Base-by-base conservation (phyloP, 92 coral and sea anemone genomes). In the Parazoanthus swiftii region DNA sequence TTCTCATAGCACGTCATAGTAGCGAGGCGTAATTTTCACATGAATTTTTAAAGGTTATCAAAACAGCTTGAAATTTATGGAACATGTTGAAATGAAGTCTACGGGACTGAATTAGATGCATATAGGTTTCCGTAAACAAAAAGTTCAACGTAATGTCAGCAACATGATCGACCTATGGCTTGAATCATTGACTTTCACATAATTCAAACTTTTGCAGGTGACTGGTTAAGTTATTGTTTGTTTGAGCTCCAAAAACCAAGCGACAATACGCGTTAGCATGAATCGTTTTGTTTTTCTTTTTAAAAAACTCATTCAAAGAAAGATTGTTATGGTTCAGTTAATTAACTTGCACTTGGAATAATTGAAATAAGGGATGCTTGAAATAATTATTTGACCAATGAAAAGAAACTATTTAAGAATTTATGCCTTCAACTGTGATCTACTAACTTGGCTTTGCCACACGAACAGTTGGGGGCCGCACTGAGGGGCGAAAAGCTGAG, bases 341-440 rank as follows among this genome's bases (percentile, higher is more conserved):
- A 84, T 71, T 84, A 48, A 84, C 78, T 16, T 15, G 8, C 86
- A 10, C 87, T 71, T 71, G 43, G 87, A 9, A 13, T 6, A 29
- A 50, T 33, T 48, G 77, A n/a, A 50, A 70, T 42, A 46, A 71
- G 21, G 36, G 46, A 71, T 84, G 39, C 38, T 48, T 26, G 43
- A 50, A 26, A n/a, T 11, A 46, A 74, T 11, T 48, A 44, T 3
- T 44, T 67, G 58, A 44, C 77, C 48, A 84, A 71, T 35, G 79
- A 84, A 84, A 72, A 26, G 58, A 84, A 84, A 48, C 59, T 46
- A 8, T 63, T 71, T 26, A 84, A 44, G 42, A 84, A 26, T 68
- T 44, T 68, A 68, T 46, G 16, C 21, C 13, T 44, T 23, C 25
- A 44, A 84, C 29, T 43, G 77, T 26, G 77, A 51, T 74, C 77